Evolutionary conservation across 92 coral and sea anemone genomes (phyloP).

Genomic region (Paragorgia papillata): DNA sequence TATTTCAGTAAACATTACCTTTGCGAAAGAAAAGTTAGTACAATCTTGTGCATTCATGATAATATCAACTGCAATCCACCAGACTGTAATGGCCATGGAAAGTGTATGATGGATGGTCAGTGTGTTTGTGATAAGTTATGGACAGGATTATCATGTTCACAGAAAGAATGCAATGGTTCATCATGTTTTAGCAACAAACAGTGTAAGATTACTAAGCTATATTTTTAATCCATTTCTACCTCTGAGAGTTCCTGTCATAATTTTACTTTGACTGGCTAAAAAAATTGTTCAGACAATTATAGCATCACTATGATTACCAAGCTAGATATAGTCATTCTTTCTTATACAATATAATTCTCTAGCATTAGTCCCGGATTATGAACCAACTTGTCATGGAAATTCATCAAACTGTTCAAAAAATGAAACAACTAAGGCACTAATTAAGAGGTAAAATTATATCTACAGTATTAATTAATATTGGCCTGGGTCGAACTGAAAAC

Average conservation of each 20-base stretch:
- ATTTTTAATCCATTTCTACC: not conserved
- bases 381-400: not conserved
- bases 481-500: no score
- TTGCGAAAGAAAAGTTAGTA: slow-evolving; percentile 85
- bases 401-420: slow-evolving; percentile 12
- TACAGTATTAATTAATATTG: no score
- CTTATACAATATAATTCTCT: no score
- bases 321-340: no score
- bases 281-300: no score
- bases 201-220: slow-evolving; percentile 58
- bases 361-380: not conserved
- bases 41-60: slow-evolving; percentile 87
- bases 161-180: slow-evolving; percentile 48
- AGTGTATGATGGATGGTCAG: slow-evolving; percentile 66
- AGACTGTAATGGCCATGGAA: slow-evolving; percentile 87
- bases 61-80: slow-evolving; percentile 68
- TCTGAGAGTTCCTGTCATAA: no score
- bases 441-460: slow-evolving; percentile 28
- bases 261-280: no score
- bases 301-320: no score
- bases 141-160: slow-evolving; percentile 74
- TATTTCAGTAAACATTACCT: slow-evolving; percentile 44
- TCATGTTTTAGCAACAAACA: not conserved
- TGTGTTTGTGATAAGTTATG: slow-evolving; percentile 81
- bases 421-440: slow-evolving; percentile 33